A percentile compares a stretch with the other conserved stretches of the same genome.
Conservation (phyloP, 1,140 invertebrate genomes). For the Metopolophium dirhodum region DNA sequence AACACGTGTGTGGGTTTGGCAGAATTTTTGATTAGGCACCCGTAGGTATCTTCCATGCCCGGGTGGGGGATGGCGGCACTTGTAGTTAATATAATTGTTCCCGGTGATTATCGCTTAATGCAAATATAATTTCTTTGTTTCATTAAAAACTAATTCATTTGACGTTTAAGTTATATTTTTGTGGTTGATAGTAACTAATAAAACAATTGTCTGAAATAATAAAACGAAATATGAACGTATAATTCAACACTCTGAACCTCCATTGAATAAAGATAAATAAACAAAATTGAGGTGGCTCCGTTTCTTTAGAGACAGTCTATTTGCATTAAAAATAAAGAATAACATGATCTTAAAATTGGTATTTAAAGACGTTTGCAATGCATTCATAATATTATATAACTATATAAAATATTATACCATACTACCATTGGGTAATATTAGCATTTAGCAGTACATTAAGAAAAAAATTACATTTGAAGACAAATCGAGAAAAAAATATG, state of each 20-base stretch:
- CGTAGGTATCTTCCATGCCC: no score
- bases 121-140: no score
- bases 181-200: neutral
- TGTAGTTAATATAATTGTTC: no score
- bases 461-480: neutral
- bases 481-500: neutral
- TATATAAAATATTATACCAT: neutral
- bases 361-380: conserved; percentile 7
- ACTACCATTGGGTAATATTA: neutral
- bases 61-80: no score
- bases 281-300: neutral
- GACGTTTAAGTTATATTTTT: neutral
- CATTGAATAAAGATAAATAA: neutral
- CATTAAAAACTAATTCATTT: neutral
- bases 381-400: neutral
- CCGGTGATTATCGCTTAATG: no score
- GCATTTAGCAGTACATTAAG: neutral
- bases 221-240: neutral
- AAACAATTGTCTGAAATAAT: neutral
- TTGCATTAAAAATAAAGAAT: neutral
- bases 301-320: neutral
- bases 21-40: no score
- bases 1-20: no score
- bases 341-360: neutral
- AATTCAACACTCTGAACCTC: neutral